Percentiles rank a stretch among this genome's conserved stretches.
Evolutionary conservation across 2,113 vertebrate genomes (phyloP).

Genomic region (Cebidichthys violaceus): DNA sequence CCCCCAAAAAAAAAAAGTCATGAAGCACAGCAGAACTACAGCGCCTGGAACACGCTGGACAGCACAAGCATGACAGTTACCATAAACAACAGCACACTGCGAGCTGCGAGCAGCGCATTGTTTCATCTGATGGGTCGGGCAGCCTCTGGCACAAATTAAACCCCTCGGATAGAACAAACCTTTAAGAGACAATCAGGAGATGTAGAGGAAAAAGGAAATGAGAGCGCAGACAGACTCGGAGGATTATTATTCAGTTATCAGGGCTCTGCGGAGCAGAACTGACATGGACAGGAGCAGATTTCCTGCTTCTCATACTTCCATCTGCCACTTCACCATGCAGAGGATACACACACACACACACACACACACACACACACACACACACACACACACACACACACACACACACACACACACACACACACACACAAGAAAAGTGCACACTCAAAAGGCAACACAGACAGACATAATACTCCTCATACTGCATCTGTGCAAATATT

Average conservation of each 20-base stretch:
- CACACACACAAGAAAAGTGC: slow-evolving; percentile 22
- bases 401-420: slow-evolving; percentile 15
- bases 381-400: slow-evolving; percentile 42
- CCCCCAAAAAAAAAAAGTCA: neutral
- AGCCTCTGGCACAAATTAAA: slow-evolving; percentile 57
- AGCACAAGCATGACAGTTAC: slow-evolving; percentile 17
- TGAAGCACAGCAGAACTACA: neutral
- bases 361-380: neutral
- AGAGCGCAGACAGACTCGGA: slow-evolving; percentile 64
- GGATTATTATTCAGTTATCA: slow-evolving; percentile 88
- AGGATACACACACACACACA: slow-evolving; percentile 62
- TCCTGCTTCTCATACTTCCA: slow-evolving; percentile 85
- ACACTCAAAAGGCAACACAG: slow-evolving; percentile 22
- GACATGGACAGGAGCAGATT: slow-evolving; percentile 86
- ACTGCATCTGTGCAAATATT: neutral
- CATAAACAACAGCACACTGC: neutral
- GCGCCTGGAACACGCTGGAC: neutral
- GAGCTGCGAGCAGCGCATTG: slow-evolving; percentile 17
- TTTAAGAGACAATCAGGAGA: slow-evolving; percentile 61
- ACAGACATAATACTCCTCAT: neutral
- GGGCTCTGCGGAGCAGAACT: slow-evolving; percentile 84
- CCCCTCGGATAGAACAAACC: slow-evolving; percentile 36
- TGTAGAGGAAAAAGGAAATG: slow-evolving; percentile 38
- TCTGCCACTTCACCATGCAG: slow-evolving; percentile 83
- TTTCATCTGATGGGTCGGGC: slow-evolving; percentile 20